Percentiles rank a stretch among this genome's conserved stretches.
phyloP scores from a whole-genome alignment of 2,888 invertebrate genomes.

The Caenorhabditis sp. region DNA sequence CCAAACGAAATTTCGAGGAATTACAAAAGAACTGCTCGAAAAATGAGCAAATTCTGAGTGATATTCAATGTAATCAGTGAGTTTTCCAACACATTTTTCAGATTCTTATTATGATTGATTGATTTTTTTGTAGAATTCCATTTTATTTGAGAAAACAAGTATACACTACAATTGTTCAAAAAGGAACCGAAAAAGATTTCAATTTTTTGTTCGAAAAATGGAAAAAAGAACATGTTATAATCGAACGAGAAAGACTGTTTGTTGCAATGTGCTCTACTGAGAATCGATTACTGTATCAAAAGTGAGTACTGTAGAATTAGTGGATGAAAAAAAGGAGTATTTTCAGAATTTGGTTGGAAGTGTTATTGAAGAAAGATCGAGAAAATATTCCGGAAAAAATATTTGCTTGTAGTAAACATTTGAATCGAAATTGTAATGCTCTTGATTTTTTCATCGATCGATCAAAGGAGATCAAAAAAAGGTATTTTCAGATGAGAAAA shows the following conservation, averaged over 20 bases:
- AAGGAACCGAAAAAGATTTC: constrained; percentile 50
- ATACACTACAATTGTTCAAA: constrained; percentile 45
- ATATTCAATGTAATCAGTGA: constrained; percentile 45
- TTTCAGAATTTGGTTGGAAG: constrained; percentile 24
- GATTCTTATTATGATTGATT: no score
- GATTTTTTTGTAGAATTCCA: constrained; percentile 44
- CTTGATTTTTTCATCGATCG: constrained; percentile 18
- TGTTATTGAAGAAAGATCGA: constrained; percentile 17
- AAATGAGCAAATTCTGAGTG: constrained; percentile 32
- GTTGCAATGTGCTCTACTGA: constrained; percentile 35
- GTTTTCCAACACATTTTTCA: constrained; percentile 4
- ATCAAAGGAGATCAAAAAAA: constrained; percentile 9
- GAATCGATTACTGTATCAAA: constrained; percentile 9
- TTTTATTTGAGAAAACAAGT: constrained; percentile 33
- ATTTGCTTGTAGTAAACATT: constrained; percentile 15
- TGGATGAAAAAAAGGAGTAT: neutral
- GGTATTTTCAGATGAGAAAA: neutral
- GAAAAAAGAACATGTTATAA: constrained; percentile 37
- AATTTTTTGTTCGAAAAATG: constrained; percentile 51
- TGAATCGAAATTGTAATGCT: constrained; percentile 3
- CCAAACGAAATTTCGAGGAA: constrained; percentile 30
- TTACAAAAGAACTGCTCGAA: constrained; percentile 33
- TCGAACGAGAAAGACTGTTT: constrained; percentile 43
- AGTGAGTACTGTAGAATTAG: constrained; percentile 3
- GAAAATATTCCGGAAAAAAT: constrained; percentile 12